Conservation (phyloP, 2,797 vertebrate species). For the Phylloscopus collybita region DNA sequence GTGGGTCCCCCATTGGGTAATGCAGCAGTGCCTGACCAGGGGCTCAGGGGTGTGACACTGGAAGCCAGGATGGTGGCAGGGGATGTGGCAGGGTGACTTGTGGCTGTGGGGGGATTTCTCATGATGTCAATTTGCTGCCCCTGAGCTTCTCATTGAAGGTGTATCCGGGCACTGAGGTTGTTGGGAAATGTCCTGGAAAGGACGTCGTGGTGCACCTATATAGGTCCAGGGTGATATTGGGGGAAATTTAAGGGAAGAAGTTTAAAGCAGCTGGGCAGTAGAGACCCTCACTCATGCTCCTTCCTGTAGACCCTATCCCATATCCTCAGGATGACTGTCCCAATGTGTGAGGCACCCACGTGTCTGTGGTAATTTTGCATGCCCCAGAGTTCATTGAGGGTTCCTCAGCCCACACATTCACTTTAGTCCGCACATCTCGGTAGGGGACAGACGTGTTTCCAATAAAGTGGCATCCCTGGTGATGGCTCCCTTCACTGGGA, state of each 20-base stretch:
- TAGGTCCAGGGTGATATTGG: neutral
- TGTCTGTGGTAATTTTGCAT: neutral
- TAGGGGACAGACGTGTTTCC: rapidly evolving
- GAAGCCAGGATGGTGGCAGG: neutral
- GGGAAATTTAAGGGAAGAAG: neutral
- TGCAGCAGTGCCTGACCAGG: neutral
- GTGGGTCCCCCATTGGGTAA: neutral
- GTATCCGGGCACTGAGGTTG: neutral
- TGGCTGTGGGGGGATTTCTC: neutral
- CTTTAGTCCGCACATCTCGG: neutral
- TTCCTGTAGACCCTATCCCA: neutral
- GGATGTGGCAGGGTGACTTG: rapidly evolving
- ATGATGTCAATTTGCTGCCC: rapidly evolving
- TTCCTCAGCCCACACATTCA: neutral
- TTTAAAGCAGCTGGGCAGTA: neutral
- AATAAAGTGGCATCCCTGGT: neutral
- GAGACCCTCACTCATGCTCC: neutral
- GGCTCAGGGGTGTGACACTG: neutral
- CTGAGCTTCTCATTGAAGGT: neutral
- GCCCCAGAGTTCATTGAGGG: neutral
- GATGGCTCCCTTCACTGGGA: neutral
- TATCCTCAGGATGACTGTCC: neutral
- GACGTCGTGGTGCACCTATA: neutral
- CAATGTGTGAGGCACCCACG: rapidly evolving
- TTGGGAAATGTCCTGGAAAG: neutral